Evolutionary conservation across 2,888 invertebrate genomes (phyloP).

Genomic region (Heliconius charithonia): DNA sequence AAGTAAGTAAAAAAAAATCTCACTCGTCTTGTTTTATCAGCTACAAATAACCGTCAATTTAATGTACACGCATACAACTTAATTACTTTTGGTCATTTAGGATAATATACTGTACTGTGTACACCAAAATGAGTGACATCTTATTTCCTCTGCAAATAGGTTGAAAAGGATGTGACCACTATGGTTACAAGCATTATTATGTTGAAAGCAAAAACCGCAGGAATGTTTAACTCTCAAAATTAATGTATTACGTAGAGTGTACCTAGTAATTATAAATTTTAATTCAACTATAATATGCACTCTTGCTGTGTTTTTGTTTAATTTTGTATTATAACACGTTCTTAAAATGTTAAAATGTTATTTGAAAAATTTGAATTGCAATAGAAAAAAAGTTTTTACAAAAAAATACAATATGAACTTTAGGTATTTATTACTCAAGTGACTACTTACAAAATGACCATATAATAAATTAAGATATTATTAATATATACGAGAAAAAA

Average conservation of each 20-base stretch:
- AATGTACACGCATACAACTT: not conserved
- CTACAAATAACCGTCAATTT: not conserved
- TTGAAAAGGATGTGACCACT: constrained; percentile 41
- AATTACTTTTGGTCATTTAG: constrained; percentile 12
- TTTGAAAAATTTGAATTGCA: too few species aligned
- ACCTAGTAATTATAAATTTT: constrained; percentile 11
- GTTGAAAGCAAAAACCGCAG: constrained; percentile 36
- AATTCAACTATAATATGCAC: not conserved
- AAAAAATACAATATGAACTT: too few species aligned
- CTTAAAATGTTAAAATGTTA: too few species aligned
- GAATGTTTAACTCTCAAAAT: not conserved
- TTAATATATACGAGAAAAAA: too few species aligned
- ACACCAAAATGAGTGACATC: constrained; percentile 44
- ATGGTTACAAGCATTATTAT: constrained; percentile 31
- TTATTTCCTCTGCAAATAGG: constrained; percentile 48
- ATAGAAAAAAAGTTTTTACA: too few species aligned
- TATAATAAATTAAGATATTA: too few species aligned
- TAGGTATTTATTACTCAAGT: too few species aligned
- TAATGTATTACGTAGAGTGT: constrained; percentile 12
- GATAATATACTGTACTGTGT: constrained; percentile 6
- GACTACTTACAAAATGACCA: too few species aligned
- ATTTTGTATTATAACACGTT: not conserved
- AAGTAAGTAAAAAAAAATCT: too few species aligned
- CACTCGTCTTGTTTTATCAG: too few species aligned
- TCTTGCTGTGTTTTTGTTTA: not conserved